phyloP scores from a whole-genome alignment of 2,797 vertebrate species.

The Sebastes steindachneri region DNA sequence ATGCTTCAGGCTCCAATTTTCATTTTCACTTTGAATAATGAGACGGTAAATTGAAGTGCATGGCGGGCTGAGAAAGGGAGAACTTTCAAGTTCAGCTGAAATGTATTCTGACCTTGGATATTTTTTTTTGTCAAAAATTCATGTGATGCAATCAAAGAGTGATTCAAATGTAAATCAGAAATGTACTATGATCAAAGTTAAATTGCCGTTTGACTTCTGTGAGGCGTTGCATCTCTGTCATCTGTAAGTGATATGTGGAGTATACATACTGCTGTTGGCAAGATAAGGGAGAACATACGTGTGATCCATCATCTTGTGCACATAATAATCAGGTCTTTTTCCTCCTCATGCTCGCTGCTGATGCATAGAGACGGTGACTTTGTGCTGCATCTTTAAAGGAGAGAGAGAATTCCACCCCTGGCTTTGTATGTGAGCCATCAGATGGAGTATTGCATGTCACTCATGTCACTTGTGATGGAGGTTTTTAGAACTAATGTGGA shows the following conservation, averaged over 20 bases:
- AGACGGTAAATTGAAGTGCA: constrained; percentile 80
- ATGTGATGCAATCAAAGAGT: constrained; percentile 72
- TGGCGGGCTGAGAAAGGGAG: constrained; percentile 58
- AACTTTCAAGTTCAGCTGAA: constrained; percentile 74
- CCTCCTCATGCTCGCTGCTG: constrained; percentile 30
- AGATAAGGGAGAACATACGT: constrained; percentile 58
- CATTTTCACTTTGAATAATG: constrained; percentile 83
- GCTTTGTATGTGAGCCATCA: constrained; percentile 51
- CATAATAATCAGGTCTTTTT: constrained; percentile 65
- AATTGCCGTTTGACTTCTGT: constrained; percentile 72
- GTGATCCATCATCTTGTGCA: constrained; percentile 69
- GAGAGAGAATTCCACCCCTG: constrained; percentile 21
- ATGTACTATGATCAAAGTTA: constrained; percentile 72
- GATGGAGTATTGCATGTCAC: constrained; percentile 49
- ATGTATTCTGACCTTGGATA: constrained; percentile 76
- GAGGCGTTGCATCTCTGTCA: constrained; percentile 61
- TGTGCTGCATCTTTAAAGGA: constrained; percentile 44
- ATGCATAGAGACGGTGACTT: constrained; percentile 40
- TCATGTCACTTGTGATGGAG: constrained; percentile 37
- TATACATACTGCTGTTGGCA: constrained; percentile 52
- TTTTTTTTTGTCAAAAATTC: constrained; percentile 47
- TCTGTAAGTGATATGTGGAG: constrained; percentile 57
- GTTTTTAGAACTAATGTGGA: constrained; percentile 38
- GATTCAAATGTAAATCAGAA: constrained; percentile 80
- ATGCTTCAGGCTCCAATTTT: constrained; percentile 83